phyloP scores from a whole-genome alignment of 2,888 invertebrate genomes.

The Metallyticus violacea region DNA sequence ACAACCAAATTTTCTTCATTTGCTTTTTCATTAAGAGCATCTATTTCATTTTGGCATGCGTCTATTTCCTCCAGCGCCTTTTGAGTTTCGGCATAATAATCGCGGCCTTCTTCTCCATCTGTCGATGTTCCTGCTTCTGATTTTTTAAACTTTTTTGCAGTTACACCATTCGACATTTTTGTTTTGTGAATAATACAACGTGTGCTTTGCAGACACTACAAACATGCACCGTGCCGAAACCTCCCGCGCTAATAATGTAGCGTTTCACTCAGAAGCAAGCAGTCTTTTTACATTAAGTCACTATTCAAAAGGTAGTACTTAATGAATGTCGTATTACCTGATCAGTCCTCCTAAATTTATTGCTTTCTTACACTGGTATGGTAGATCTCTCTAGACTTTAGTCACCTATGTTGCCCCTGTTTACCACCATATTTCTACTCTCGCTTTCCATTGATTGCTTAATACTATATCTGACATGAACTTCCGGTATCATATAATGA shows the following conservation, averaged over 20 bases:
- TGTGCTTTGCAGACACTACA: background rate
- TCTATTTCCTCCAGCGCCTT: slow-evolving; percentile 74
- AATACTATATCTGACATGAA: background rate
- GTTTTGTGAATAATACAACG: slow-evolving; percentile 13
- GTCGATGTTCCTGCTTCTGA: slow-evolving; percentile 34
- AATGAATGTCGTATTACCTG: background rate
- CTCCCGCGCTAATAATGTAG: background rate
- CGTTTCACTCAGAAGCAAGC: background rate
- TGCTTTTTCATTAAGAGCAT: slow-evolving; percentile 76
- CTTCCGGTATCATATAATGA: too few relatives aligned
- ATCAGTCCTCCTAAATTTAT: background rate
- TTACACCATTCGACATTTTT: slow-evolving; percentile 37
- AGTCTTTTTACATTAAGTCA: background rate
- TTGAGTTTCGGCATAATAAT: slow-evolving; percentile 58
- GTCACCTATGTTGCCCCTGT: background rate
- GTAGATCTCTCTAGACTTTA: background rate
- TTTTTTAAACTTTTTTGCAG: slow-evolving; percentile 44
- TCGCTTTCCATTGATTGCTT: background rate
- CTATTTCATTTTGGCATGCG: slow-evolving; percentile 77
- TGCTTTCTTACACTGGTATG: background rate
- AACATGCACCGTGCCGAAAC: background rate
- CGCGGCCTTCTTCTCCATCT: slow-evolving; percentile 36
- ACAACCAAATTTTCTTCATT: slow-evolving; percentile 80
- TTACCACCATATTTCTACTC: background rate
- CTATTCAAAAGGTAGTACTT: background rate